Evolutionary conservation across 2,888 invertebrate species (phyloP).

Genomic region (Megamerina dolium): DNA sequence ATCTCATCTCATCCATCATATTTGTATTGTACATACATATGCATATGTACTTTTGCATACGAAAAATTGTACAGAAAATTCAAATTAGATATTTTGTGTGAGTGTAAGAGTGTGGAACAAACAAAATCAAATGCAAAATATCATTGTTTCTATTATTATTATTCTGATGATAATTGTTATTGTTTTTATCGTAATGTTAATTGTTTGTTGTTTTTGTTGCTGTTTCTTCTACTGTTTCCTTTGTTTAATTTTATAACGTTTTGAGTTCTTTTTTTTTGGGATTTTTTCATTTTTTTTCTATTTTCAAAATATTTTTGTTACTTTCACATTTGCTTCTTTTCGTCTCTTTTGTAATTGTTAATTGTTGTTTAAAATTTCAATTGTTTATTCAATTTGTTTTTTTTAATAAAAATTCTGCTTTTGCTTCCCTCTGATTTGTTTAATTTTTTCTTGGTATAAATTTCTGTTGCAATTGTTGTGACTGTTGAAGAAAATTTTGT

Average conservation of each 20-base stretch:
- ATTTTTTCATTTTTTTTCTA: slow-evolving; percentile 33
- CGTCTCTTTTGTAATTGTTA: slow-evolving; percentile 6
- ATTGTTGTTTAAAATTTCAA: slow-evolving; percentile 9
- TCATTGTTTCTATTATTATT: no score
- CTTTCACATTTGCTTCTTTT: slow-evolving; percentile 6
- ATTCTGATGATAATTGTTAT: no score
- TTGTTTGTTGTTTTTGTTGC: slow-evolving; percentile 17
- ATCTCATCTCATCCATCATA: no score
- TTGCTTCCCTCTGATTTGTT: slow-evolving; percentile 22
- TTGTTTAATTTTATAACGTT: slow-evolving; percentile 19
- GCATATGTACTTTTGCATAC: no score
- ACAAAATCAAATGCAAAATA: no score
- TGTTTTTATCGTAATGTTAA: slow-evolving; percentile 15
- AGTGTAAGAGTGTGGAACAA: no score
- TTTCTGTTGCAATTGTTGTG: slow-evolving; percentile 18
- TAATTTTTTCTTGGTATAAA: slow-evolving; percentile 13
- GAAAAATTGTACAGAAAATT: no score
- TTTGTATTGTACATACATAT: no score
- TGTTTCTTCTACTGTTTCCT: slow-evolving; percentile 15
- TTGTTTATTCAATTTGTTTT: slow-evolving; percentile 24
- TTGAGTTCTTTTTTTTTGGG: no score
- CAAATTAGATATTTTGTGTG: no score
- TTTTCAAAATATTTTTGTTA: slow-evolving; percentile 26
- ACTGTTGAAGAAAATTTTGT: slow-evolving; percentile 41
- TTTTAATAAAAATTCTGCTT: slow-evolving; percentile 17